phyloP scores from a whole-genome alignment of 2,797 vertebrate genomes.

The Arnoldichthys spilopterus region DNA sequence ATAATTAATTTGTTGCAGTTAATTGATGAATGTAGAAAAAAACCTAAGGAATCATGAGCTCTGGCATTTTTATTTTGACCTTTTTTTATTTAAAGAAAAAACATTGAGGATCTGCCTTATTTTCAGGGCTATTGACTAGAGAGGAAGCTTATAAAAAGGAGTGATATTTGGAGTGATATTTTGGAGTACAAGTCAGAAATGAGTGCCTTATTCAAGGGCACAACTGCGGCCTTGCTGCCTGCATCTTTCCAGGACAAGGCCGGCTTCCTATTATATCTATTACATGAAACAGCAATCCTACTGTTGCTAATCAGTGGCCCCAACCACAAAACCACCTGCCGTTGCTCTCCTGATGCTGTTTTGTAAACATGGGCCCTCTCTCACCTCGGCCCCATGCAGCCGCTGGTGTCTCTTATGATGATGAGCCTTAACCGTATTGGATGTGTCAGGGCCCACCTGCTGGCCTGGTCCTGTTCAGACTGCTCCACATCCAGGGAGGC shows the following conservation, averaged over 20 bases:
- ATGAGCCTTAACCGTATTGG: slow-evolving; percentile 45
- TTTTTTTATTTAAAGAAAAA: background rate
- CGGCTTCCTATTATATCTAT: background rate
- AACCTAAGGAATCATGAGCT: background rate
- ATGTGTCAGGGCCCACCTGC: slow-evolving; percentile 51
- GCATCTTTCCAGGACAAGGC: background rate
- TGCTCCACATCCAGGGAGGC: slow-evolving; percentile 15
- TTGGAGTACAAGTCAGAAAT: background rate
- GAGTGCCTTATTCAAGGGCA: background rate
- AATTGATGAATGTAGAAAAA: background rate
- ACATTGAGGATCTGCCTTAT: background rate
- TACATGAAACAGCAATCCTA: slow-evolving; percentile 12
- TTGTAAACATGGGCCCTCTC: slow-evolving; percentile 31
- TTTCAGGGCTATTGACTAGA: background rate
- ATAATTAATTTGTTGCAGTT: no score
- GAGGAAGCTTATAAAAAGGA: background rate
- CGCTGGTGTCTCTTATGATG: slow-evolving; percentile 34
- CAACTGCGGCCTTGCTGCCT: background rate
- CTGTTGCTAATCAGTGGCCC: slow-evolving; percentile 10
- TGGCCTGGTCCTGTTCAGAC: slow-evolving; percentile 28
- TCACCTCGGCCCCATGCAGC: slow-evolving; percentile 26
- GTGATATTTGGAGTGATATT: slow-evolving; percentile 18
- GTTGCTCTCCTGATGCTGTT: slow-evolving; percentile 25
- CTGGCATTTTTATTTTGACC: background rate
- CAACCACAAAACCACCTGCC: slow-evolving; percentile 4